Conservation (phyloP, 2,113 vertebrate species). For the Eulacestoma nigropectus region DNA sequence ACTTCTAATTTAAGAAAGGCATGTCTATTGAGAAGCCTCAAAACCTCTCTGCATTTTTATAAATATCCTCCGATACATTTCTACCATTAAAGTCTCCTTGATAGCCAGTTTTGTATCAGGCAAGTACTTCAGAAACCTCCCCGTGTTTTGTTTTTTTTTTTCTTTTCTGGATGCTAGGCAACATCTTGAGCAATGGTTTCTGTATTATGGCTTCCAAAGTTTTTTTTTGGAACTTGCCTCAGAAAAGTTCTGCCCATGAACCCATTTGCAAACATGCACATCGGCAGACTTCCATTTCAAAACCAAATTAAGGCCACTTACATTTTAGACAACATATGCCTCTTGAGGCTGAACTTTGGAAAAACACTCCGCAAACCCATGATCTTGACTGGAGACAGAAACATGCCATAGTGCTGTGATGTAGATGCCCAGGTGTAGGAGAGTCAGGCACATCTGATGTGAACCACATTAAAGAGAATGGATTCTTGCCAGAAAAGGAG, state of each 20-base stretch:
- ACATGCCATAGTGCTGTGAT: not conserved
- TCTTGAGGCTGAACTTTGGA: not conserved
- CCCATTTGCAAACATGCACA: not conserved
- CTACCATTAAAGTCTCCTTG: not conserved
- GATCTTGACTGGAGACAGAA: not conserved
- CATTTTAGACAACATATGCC: not conserved
- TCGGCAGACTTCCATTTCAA: not conserved
- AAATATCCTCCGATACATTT: not conserved
- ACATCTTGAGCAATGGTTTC: not conserved
- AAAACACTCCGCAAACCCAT: not conserved
- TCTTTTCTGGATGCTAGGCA: not conserved
- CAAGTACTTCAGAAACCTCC: not conserved
- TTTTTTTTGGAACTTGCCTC: not conserved
- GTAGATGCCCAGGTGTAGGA: not conserved
- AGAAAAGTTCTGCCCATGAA: not conserved
- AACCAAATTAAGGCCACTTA: not conserved
- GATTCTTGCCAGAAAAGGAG: not conserved
- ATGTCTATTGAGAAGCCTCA: not conserved
- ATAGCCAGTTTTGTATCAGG: not conserved
- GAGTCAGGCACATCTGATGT: not conserved
- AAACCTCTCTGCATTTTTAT: not conserved
- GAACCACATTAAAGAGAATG: not conserved
- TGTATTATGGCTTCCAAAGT: not conserved
- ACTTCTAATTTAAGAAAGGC: not conserved
- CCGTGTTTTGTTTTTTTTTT: not conserved